Evolutionary conservation across 2,113 vertebrate genomes (phyloP).

Genomic region (Tachysurus vachellii): DNA sequence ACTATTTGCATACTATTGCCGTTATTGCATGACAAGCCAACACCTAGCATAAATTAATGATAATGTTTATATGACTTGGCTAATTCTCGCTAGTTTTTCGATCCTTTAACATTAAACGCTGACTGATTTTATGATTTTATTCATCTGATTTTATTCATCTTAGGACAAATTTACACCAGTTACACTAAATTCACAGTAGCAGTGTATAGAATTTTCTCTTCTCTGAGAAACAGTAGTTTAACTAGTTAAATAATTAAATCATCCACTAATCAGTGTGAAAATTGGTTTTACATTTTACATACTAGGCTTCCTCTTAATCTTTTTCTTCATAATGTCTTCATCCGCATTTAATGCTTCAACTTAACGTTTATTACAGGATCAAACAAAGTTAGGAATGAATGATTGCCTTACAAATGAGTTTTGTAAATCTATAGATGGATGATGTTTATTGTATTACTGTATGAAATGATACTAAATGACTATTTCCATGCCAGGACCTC

Average conservation of each 20-base stretch:
- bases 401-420: neutral
- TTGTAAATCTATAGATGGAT: neutral
- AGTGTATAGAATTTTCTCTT: neutral
- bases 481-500: slow-evolving; percentile 76
- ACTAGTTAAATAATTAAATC: neutral
- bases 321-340: neutral
- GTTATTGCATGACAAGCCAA: neutral
- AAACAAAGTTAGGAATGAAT: neutral
- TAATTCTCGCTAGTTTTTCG: neutral
- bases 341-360: neutral
- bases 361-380: neutral
- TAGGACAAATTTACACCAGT: neutral
- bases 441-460: neutral
- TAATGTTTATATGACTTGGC: neutral
- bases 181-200: neutral
- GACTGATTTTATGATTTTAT: neutral
- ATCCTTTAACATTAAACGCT: neutral
- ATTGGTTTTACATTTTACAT: neutral
- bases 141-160: neutral
- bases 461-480: neutral
- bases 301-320: neutral
- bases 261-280: neutral
- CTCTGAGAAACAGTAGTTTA: neutral
- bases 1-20: neutral
- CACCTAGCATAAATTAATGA: neutral